Conservation (phyloP, 2,888 invertebrate species). For the Epiblema foenella region DNA sequence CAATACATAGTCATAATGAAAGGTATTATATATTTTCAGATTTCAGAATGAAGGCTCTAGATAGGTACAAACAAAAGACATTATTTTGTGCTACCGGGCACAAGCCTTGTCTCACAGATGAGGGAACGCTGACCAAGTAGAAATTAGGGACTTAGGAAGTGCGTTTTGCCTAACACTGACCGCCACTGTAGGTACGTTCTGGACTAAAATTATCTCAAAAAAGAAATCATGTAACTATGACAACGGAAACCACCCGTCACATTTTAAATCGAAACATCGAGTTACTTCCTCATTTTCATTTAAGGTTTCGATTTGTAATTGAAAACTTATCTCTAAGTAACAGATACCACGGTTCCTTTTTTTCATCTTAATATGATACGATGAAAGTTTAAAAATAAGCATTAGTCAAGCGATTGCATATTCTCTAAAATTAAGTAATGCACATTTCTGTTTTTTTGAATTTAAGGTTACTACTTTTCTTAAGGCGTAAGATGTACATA, state of each 20-base stretch:
- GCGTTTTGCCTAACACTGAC: no score
- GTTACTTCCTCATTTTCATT: not conserved
- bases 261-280: not conserved
- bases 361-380: no score
- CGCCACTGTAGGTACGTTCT: no score
- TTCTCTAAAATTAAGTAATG: not conserved
- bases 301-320: not conserved
- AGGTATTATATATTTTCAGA: not conserved
- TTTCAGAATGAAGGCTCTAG: not conserved
- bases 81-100: no score
- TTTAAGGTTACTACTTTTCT: no score
- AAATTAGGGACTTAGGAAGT: no score
- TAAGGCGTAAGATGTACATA: no score
- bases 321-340: not conserved
- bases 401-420: not conserved
- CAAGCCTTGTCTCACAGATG: no score
- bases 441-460: not conserved
- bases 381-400: not conserved
- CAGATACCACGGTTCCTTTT: not conserved
- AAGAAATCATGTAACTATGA: not conserved
- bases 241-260: not conserved
- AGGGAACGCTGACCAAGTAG: no score
- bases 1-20: no score
- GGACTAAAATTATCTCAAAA: no score
- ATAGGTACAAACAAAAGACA: no score